These are phyloP conservation scores for Nothoprocta perdicaria DNA, from an alignment of 2,113 vertebrate genomes.

Conservation along the genomic window DNA sequence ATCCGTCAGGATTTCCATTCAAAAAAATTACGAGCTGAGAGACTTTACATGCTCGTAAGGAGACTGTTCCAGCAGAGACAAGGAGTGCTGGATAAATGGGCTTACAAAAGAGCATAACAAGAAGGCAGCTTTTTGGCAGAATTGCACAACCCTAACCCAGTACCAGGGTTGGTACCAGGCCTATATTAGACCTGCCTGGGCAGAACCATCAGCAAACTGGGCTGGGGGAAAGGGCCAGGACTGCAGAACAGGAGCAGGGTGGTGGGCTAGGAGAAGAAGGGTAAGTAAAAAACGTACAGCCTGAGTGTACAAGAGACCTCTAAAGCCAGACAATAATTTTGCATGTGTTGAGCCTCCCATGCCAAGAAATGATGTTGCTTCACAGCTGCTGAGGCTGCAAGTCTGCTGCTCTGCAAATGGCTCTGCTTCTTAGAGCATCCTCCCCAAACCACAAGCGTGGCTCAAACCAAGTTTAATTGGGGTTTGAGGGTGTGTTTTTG, in stretches of 20 bases:
- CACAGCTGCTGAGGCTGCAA: not conserved
- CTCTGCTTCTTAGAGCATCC: not conserved
- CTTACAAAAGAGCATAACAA: not conserved
- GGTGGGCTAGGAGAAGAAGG: not conserved
- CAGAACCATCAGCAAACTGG: not conserved
- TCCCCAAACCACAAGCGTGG: not conserved
- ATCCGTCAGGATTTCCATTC: not conserved
- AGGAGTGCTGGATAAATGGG: not conserved
- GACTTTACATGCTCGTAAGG: not conserved
- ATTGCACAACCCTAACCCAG: accelerated
- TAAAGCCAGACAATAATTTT: accelerated
- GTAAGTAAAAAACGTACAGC: not conserved
- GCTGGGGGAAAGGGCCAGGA: not conserved
- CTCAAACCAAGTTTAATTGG: not conserved
- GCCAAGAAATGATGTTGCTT: not conserved
- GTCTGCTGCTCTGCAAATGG: not conserved
- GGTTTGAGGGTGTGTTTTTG: not conserved
- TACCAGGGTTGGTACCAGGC: accelerated
- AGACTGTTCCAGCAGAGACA: accelerated
- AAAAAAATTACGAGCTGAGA: not conserved
- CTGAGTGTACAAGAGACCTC: not conserved
- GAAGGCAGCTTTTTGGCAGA: not conserved
- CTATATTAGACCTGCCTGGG: not conserved
- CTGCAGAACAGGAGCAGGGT: not conserved
- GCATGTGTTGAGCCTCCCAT: not conserved